Evolutionary conservation across 35 echinoderm and acorn worm species (phyloP), one percentile per base, ranked within the genome.

Genomic region (Anneissia japonica): DNA sequence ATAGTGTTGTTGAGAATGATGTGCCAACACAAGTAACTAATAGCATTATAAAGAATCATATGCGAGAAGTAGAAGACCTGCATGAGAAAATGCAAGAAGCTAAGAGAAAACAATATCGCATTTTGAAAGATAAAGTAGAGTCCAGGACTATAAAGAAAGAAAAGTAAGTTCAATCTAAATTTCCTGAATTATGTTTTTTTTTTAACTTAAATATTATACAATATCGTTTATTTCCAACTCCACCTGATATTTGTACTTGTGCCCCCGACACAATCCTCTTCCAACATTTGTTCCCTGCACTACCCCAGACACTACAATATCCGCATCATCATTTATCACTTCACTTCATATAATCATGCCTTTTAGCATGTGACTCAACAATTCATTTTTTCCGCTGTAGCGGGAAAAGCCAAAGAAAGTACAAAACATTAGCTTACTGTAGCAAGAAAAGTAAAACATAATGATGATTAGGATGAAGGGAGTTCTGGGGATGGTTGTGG

Each of bases 41-140:
- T 28, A 73, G 46, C 32, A 97, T 97, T 37, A 86, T 97, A 39
- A 79, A 90, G 37, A 75, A 75, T 36, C 95, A 97, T 46, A 35
- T 93, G 74, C 79, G 78, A 84, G 81, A 97, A 51, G 86, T 97
- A 13, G 91, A 93, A 46, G 86, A 93, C 56, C 77, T 97, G 10
- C 73, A 93, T 32, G 88, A 93, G 11, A 97, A 93, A 74, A 87
- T 97, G 79, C 46, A 40, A 72, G 46, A 91, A 75, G 95, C 88
- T 16, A 90, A 89, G 79, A 86, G 86, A 41, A 89, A 91, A 35
- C 95, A 97, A 83, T 89, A 86, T 14, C 84, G 79, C 31, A 75
- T 94, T 34, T 78, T 97, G 23, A 80, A 91, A 56, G 85, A 97
- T 17, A 97, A 97, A 75, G 85, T 87, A 32, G 95, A 97, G 45